phyloP scores from a whole-genome alignment of 2,113 vertebrate species.

The Larimichthys polyactis region DNA sequence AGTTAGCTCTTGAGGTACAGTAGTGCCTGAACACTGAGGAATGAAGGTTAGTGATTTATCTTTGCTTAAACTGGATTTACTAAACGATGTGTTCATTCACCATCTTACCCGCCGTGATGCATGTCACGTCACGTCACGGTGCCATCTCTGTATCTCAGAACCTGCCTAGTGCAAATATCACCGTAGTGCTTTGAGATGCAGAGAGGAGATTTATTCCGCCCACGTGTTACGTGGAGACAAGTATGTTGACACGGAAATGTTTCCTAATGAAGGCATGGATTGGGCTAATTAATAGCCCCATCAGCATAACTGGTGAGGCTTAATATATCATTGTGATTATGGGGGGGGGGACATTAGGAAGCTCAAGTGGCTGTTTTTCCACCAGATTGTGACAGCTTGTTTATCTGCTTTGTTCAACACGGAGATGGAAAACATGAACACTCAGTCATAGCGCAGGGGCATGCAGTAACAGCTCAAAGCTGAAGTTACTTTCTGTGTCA shows the following conservation, averaged over 20 bases:
- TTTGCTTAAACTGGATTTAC: neutral
- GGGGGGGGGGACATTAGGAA: conserved; percentile 7
- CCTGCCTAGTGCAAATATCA: neutral
- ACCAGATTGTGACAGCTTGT: conserved; percentile 29
- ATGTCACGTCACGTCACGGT: neutral
- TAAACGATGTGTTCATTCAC: neutral
- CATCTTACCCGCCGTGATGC: neutral
- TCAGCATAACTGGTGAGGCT: conserved; percentile 39
- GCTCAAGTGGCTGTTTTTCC: conserved; percentile 30
- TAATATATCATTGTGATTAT: conserved; percentile 60
- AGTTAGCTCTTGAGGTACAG: neutral
- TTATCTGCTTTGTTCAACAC: conserved; percentile 38
- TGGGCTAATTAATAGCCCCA: conserved; percentile 53
- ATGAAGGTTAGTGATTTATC: neutral
- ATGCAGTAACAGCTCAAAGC: neutral
- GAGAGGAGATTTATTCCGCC: conserved; percentile 35
- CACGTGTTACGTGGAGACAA: conserved; percentile 23
- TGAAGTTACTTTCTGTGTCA: neutral
- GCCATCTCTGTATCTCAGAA: neutral
- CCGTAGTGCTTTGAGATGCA: neutral
- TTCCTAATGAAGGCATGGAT: conserved; percentile 53
- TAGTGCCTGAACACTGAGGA: neutral
- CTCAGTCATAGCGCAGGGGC: neutral
- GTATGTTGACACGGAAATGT: conserved; percentile 45
- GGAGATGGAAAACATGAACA: neutral